phyloP scores from a whole-genome alignment of 2,113 vertebrate genomes.

The Ia io region DNA sequence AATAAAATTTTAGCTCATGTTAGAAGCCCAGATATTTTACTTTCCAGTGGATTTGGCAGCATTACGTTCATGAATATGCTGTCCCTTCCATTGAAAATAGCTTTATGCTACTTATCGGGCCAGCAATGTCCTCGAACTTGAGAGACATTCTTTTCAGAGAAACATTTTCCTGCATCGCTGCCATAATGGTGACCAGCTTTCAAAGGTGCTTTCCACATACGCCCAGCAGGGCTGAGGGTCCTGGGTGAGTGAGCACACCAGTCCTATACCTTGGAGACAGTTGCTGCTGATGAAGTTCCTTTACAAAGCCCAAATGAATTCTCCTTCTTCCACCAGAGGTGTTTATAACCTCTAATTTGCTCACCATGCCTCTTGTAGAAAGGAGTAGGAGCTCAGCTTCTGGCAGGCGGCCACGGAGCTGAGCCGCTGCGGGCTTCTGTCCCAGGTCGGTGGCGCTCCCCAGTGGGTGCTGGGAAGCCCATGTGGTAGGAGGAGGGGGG shows the following conservation, averaged over 20 bases:
- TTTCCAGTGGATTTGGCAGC: neutral
- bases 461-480: neutral
- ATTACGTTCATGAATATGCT: neutral
- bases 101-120: conserved; percentile 48
- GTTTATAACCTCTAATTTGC: conserved; percentile 50
- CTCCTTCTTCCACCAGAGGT: conserved; percentile 43
- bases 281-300: neutral
- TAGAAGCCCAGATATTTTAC: neutral
- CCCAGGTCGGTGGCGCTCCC: neutral
- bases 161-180: conserved; percentile 39
- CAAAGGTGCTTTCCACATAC: neutral
- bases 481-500: neutral
- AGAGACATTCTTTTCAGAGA: conserved; percentile 65
- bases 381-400: neutral
- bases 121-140: conserved; percentile 61
- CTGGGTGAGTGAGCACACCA: neutral
- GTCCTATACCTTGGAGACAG: neutral
- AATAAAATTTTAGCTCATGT: neutral
- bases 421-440: neutral
- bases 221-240: neutral
- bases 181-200: conserved; percentile 47
- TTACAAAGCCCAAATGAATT: neutral
- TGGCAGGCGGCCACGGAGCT: neutral
- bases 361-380: neutral
- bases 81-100: conserved; percentile 53